Evolutionary conservation across 2,888 invertebrate species (phyloP), one percentile per base, ranked within the genome.

Genomic region (Listrodromus nycthemerus): DNA sequence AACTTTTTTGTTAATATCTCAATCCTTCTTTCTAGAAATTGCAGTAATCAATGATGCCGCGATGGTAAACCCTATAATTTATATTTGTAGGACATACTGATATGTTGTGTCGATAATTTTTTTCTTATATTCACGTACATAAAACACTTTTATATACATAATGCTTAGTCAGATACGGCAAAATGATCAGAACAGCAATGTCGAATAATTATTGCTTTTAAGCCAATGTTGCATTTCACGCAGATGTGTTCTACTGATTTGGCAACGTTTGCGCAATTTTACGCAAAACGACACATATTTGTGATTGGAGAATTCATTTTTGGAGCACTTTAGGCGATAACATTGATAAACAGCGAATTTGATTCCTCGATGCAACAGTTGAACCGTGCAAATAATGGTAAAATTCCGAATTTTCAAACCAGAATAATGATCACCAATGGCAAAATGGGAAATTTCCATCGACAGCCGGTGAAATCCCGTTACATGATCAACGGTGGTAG

Each of bases 141-240:
- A 33, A 33, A 6, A 6, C 7, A 33, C 0, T 5, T 33, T 7
- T 33, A 33, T 33, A 1, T 8, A 33, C 33, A 7, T 7, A 33
- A 33, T 33, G 7, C 33, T 33, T 7, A 33, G 8, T 8, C 33
- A 33, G 8, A 8, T 33, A 33, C 33, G 1, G 1, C 33, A 33
- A 8, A 33, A 7, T 33, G 13, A 13, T 13, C 58, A 6, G 24
- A 27, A 10, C 3, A 58, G 13, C 58, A 13, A 16, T 16, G 1
- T 0, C 10, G 16, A 24, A 27, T 13, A 13, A 58, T 58, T 58
- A 27, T 58, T 1, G 10, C 13, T 16, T 24, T 3, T 1, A 4
- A 58, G 21, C 13, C 16, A 27, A 24, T 3, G 61, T 82, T 55
- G 82, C 48, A 45, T 65, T 55, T 77, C 50, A 37, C 66, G 50